Evolutionary conservation across 2,888 invertebrate species (phyloP), one percentile per base, ranked within the genome.

Genomic region (Acronicta alni): DNA sequence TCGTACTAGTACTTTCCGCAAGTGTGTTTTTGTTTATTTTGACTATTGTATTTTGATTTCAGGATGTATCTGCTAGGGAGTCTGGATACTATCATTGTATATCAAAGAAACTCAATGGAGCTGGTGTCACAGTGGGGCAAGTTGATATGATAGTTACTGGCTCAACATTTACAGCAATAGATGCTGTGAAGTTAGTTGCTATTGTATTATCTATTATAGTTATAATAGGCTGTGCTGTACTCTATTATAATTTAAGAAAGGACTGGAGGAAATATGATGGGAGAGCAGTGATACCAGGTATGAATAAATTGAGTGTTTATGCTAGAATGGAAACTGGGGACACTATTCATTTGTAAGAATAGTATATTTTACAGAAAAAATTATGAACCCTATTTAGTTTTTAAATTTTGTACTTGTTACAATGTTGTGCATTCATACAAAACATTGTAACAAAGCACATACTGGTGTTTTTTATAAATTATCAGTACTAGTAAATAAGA

Each of bases 61-160:
- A 96, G 96, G 94, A 93, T 80, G 95, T 96, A 9, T 95, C 95
- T 14, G 92, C 95, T 8, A 87, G 92, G 54, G 96, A 96, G 78
- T 93, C 96, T 57, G 96, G 96, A 1, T 92, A 94, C 64, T 96
- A 96, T 83, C 95, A 95, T 79, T 96, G 96, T 77, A 85, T 96
- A 57, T 96, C 96, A 5, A 95, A 92, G 80, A 95, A 95, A 46
- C 81, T 96, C 45, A 89, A 89, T 73, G 93, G 95, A 46, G 87
- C 90, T 53, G 91, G 94, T 5, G 88, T 95, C 18, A 94, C 95
- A 57, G 92, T 95, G 23, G 94, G 95, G 41, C 91, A 95, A 60
- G 95, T 96, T 23, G 95, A 96, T 79, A 93, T 96, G 88, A 88
- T 96, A 45, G 96, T 96, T 0, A 94, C 91, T 64, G 94, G 92